Conservation (phyloP, 1,140 invertebrate genomes). For the Himalopsyche phryganea region DNA sequence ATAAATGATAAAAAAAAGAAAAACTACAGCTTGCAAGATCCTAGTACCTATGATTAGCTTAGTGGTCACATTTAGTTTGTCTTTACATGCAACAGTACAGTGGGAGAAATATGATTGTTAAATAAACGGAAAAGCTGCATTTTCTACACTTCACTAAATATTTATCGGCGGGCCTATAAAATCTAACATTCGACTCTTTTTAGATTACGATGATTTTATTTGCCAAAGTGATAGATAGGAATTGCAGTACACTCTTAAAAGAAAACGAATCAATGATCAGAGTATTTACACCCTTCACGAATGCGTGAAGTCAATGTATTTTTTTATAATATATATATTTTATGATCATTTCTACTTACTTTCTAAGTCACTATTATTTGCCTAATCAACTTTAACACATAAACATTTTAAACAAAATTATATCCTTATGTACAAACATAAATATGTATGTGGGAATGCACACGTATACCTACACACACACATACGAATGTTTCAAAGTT, state of each 20-base stretch:
- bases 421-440: conserved; percentile 17
- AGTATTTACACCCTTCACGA: conserved; percentile 20
- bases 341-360: conserved; percentile 29
- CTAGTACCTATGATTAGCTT: conserved; percentile 13
- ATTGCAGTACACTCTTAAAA: conserved; percentile 4
- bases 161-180: background rate
- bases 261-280: background rate
- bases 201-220: too few species aligned
- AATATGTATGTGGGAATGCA: background rate
- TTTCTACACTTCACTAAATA: background rate
- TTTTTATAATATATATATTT: conserved; percentile 23
- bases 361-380: conserved; percentile 25
- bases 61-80: conserved; percentile 25
- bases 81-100: conserved; percentile 20
- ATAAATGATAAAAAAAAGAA: conserved; percentile 26
- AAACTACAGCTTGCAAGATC: conserved; percentile 20
- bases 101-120: background rate
- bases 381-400: conserved; percentile 27
- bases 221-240: too few species aligned
- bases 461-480: background rate
- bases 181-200: background rate
- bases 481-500: background rate
- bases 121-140: conserved; percentile 1
- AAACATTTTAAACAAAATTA: conserved; percentile 24
- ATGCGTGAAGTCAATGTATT: conserved; percentile 1